Evolutionary conservation across 2,888 invertebrate genomes (phyloP), one percentile per base, ranked within the genome.

Genomic region (Himalopsyche tibetana): DNA sequence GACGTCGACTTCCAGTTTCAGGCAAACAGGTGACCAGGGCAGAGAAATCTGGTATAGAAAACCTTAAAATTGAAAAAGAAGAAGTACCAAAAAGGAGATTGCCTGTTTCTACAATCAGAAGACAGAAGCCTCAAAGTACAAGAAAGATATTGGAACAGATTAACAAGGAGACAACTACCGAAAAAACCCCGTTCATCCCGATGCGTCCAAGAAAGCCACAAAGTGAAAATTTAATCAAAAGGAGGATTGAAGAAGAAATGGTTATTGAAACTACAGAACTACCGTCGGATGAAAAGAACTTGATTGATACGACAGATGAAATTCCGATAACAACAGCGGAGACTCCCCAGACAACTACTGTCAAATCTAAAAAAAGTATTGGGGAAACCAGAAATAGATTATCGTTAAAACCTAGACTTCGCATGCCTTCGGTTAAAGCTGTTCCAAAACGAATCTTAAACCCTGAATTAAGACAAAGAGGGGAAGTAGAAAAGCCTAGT

Each of bases 191-290:
- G 15, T 88, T 85, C 55, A 28, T 79, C 11, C 82, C 84, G 5
- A 84, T 89, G 89, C 86, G 90, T 90, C 88, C 90, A 88, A 90
- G 87, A 81, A 89, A 89, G 69, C 89, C 89, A 28, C 88, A 87
- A 82, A 89, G 89, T 89, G 90, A 90, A 80, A 87, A 83, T 55
- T 55, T 88, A 63, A 82, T 83, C 19, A 63, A 56, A 28, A 85
- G 87, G 56, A 86, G 83, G 51, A 55, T 69, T 69, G 84, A 88
- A 79, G 84, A 82, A 80, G 80, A 80, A 9, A 42, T 19, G 17
- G 38, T 55, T 45, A 74, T 38, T 28, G 83, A 84, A 56, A 88
- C 83, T 19, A 86, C 88, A 55, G 83, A 87, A 63, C 51, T 83
- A 63, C 63, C 90, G 87, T 89, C 89, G 42, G 85, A 84, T 74